These are phyloP conservation scores for Columba guinea DNA, from an alignment of 2,797 vertebrate genomes.

Conservation along the genomic window DNA sequence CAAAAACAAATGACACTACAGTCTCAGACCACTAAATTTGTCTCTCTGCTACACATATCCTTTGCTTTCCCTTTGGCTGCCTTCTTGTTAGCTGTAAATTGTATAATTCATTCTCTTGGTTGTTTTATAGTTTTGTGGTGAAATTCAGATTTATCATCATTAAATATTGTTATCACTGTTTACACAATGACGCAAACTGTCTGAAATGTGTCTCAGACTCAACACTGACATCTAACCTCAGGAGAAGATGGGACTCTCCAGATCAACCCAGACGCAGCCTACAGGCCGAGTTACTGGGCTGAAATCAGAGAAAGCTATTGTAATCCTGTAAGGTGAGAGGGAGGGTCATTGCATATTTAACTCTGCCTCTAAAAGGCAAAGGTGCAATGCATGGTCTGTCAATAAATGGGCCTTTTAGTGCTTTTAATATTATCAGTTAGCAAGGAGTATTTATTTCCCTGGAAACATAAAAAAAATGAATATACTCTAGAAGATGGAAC, in stretches of 20 bases:
- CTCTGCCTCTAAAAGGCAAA: background rate
- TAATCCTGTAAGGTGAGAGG: background rate
- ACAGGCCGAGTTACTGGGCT: constrained; percentile 5
- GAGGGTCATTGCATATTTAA: background rate
- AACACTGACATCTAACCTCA: constrained; percentile 53
- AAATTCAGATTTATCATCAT: constrained; percentile 68
- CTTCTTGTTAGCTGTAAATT: constrained; percentile 62
- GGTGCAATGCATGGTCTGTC: background rate
- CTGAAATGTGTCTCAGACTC: constrained; percentile 67
- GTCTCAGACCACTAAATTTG: constrained; percentile 64
- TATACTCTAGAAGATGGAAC: background rate
- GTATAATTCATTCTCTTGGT: constrained; percentile 53
- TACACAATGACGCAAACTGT: constrained; percentile 69
- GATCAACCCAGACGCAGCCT: background rate
- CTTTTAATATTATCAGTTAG: background rate
- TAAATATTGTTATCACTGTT: constrained; percentile 71
- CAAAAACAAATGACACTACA: constrained; percentile 54
- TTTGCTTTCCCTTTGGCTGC: constrained; percentile 67
- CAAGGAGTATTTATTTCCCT: background rate
- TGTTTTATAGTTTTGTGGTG: constrained; percentile 61
- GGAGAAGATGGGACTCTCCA: constrained; percentile 67
- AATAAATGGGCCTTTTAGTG: background rate
- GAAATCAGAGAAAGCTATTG: background rate
- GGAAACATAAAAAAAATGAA: background rate
- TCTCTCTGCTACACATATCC: constrained; percentile 10